Evolutionary conservation across 2,797 vertebrate species (phyloP).

Genomic region (Sebastiscus tertius): DNA sequence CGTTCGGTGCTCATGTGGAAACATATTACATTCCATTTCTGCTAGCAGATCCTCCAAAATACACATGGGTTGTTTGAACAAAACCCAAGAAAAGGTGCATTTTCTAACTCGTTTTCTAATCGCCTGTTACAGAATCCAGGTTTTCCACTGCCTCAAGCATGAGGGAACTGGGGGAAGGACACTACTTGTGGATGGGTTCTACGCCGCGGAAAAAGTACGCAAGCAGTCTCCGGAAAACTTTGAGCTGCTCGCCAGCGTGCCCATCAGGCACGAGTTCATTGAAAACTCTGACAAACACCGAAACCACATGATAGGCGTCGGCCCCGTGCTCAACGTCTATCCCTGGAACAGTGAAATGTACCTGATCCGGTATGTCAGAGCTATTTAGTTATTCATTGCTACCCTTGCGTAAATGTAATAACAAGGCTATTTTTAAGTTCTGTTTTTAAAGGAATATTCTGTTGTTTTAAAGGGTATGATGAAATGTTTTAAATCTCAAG

Average conservation of each 20-base stretch:
- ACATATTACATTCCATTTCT: too few relatives aligned
- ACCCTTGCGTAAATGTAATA: neutral
- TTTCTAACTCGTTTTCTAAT: neutral
- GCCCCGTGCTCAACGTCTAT: constrained; percentile 89
- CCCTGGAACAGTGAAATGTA: constrained; percentile 96
- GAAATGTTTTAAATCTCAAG: neutral
- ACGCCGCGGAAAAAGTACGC: constrained; percentile 87
- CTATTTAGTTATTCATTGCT: neutral
- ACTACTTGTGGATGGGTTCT: constrained; percentile 92
- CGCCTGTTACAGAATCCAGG: constrained; percentile 86
- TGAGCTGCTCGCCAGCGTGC: constrained; percentile 86
- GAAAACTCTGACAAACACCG: constrained; percentile 83
- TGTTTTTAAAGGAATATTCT: neutral
- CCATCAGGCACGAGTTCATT: constrained; percentile 90
- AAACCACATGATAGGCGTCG: constrained; percentile 91
- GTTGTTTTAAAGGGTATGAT: neutral
- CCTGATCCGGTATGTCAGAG: constrained; percentile 86
- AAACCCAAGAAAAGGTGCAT: neutral
- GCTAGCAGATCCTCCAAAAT: too few relatives aligned
- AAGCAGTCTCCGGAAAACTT: constrained; percentile 83
- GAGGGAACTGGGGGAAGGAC: constrained; percentile 92
- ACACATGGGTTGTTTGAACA: neutral
- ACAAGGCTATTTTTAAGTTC: neutral
- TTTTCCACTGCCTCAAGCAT: constrained; percentile 94
- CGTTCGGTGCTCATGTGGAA: too few relatives aligned